A percentile compares a stretch with the other conserved stretches of the same genome.
phyloP scores from a whole-genome alignment of 2,113 vertebrate genomes.

The Accipiter cooperii region DNA sequence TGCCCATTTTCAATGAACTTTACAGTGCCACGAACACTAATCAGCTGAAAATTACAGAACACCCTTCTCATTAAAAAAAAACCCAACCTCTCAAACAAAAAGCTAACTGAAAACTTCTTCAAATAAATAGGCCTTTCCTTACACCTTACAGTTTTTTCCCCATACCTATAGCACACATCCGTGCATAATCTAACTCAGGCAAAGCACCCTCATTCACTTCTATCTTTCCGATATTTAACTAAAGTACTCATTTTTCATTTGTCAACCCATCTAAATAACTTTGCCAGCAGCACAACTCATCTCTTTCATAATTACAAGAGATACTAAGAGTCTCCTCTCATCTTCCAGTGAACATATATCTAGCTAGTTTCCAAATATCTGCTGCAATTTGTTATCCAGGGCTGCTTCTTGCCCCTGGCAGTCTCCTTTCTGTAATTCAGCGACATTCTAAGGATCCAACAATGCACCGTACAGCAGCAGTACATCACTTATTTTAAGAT shows the following conservation, averaged over 20 bases:
- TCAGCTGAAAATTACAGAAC: background rate
- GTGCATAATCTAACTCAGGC: background rate
- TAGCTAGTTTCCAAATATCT: constrained; percentile 35
- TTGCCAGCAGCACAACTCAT: constrained; percentile 27
- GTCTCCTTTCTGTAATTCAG: constrained; percentile 3
- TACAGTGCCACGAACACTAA: background rate
- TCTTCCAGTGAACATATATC: background rate
- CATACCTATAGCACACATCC: background rate
- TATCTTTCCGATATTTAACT: background rate
- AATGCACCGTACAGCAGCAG: background rate
- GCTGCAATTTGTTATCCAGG: constrained; percentile 25
- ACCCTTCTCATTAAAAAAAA: background rate
- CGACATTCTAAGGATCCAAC: background rate
- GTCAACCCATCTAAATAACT: constrained; percentile 17
- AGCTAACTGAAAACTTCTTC: background rate
- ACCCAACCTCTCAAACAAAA: background rate
- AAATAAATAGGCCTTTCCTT: background rate
- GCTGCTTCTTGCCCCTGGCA: constrained; percentile 10
- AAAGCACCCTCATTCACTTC: background rate
- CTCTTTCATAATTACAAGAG: constrained; percentile 21
- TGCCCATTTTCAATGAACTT: background rate
- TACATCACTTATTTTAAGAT: background rate
- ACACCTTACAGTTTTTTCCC: background rate
- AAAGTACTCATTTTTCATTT: constrained; percentile 16
- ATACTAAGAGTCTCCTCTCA: constrained; percentile 15